These are phyloP conservation scores for Cyanistes caeruleus DNA, from an alignment of 2,113 vertebrate species.

Conservation along the genomic window DNA sequence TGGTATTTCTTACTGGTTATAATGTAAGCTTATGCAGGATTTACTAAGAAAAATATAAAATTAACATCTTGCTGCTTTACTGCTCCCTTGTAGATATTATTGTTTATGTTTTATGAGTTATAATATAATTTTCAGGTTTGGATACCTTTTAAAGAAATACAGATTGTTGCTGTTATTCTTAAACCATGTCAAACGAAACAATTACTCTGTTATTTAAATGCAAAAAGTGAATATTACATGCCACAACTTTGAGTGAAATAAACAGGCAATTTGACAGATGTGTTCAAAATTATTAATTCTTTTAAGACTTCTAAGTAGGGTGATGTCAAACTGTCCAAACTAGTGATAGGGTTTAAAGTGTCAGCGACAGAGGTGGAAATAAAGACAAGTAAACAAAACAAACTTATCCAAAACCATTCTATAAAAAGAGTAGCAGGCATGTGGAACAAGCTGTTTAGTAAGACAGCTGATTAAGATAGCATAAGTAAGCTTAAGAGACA, in stretches of 20 bases:
- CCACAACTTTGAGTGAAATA: neutral
- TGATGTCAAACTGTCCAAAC: neutral
- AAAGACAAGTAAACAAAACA: neutral
- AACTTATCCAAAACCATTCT: neutral
- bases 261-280: neutral
- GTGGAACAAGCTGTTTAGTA: neutral
- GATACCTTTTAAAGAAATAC: neutral
- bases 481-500: constrained; percentile 31
- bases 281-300: neutral
- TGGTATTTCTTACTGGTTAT: neutral
- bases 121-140: neutral
- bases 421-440: neutral
- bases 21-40: neutral
- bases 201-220: neutral
- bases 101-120: neutral
- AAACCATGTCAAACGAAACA: neutral
- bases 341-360: neutral
- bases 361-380: neutral
- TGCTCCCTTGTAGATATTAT: neutral
- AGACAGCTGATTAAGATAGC: neutral
- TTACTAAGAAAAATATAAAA: neutral
- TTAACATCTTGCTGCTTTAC: neutral
- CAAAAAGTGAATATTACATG: neutral
- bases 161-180: neutral
- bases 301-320: neutral